Percentiles rank a stretch among this genome's conserved stretches.
phyloP scores from a whole-genome alignment of 2,888 invertebrate genomes.

The Tiliacea citrago region DNA sequence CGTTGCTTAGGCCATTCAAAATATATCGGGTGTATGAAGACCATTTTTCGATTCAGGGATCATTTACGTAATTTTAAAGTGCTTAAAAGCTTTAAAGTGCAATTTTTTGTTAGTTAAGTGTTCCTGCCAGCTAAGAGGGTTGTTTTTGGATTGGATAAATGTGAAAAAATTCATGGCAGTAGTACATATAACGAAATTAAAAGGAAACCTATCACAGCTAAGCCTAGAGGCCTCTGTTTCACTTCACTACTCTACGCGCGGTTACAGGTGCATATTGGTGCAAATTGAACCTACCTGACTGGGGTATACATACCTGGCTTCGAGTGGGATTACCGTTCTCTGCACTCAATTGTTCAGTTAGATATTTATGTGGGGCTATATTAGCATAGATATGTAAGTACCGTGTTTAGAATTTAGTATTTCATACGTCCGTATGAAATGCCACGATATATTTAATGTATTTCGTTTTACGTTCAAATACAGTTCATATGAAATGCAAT shows the following conservation, averaged over 20 bases:
- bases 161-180: no score
- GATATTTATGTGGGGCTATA: conserved; percentile 57
- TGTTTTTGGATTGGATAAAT: no score
- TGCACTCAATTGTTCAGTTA: conserved; percentile 65
- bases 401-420: conserved; percentile 35
- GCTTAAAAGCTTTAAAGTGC: no score
- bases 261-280: conserved; percentile 74
- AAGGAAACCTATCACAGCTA: no score
- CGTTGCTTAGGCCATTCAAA: no score
- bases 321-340: conserved; percentile 68
- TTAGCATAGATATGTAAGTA: conserved; percentile 39
- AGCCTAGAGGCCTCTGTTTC: conserved; percentile 18
- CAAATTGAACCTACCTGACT: conserved; percentile 67
- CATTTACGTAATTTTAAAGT: no score
- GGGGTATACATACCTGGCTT: conserved; percentile 61
- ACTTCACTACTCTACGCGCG: conserved; percentile 54
- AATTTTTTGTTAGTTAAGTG: no score
- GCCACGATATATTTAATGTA: neutral
- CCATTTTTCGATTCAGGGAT: no score
- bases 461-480: neutral
- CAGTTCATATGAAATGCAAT: neutral
- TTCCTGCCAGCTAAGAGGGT: no score
- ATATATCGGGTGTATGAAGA: no score
- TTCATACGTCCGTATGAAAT: neutral
- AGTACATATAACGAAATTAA: no score